Evolutionary conservation across 2,888 invertebrate genomes (phyloP), one percentile per base, ranked within the genome.

Genomic region (Timema podura): DNA sequence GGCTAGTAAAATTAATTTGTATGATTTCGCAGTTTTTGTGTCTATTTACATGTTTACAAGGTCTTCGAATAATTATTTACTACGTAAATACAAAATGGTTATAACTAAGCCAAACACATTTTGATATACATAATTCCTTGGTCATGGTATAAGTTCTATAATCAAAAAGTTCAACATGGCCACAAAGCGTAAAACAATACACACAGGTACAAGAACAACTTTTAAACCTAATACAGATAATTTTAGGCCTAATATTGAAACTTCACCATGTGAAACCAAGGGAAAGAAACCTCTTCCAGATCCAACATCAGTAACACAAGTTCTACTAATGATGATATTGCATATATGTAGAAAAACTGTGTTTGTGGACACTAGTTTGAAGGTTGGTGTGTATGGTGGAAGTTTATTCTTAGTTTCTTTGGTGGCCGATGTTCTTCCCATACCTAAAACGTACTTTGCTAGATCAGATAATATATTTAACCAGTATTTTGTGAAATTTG

Each of bases 401-500:
- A 87, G 90, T 74, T 85, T 96, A 73, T 93, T 96, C 79, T 79
- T 93, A 69, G 85, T 95, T 51, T 96, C 96, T 11, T 83, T 97
- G 10, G 85, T 97, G 75, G 89, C 91, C 11, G 97, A 97, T 81
- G 89, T 95, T 74, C 77, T 89, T 57, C 88, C 92, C 11, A 88
- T 94, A 79, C 93, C 96, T 0, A 92, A 90, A 78, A 87, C 90
- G 5, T 96, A 95, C 79, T 91, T 98, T 77, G 89, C 96, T n/a
- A 86, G 93, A 79, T 96, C 96, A 76, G 91, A 92, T 78, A 98
- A 97, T 80, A 79, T 96, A 67, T 88, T 98, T 68, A 99, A 99
- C 82, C 87, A 88, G 76, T 95, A 92, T 80, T 98, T 98, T 80
- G 96, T 98, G 0, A 98, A 98, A 83, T 88, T 95, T 79, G 96